Conservation (phyloP, 2,113 vertebrate genomes). For the Onychorhynchus coronatus region DNA sequence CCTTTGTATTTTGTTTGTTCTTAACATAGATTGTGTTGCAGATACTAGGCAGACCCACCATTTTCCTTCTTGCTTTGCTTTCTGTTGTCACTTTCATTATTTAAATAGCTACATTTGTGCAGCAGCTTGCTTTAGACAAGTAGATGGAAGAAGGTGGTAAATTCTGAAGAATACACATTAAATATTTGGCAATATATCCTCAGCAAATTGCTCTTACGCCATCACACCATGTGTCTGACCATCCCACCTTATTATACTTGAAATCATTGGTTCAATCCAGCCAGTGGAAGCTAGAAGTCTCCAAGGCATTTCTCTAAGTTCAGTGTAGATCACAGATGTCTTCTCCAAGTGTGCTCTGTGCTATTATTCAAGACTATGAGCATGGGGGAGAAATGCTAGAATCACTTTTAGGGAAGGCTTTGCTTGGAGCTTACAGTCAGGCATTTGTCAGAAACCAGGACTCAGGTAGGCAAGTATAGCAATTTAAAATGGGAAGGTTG, state of each 20-base stretch:
- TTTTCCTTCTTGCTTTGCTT: background rate
- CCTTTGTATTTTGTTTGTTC: background rate
- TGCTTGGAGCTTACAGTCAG: background rate
- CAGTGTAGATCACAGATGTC: background rate
- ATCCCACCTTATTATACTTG: background rate
- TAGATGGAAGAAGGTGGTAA: background rate
- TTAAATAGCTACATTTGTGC: background rate
- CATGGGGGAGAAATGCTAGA: background rate
- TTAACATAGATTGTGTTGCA: background rate
- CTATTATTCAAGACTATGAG: background rate
- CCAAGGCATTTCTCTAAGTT: background rate
- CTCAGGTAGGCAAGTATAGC: accelerated
- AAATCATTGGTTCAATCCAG: background rate
- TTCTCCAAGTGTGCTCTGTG: background rate
- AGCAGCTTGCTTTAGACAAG: background rate
- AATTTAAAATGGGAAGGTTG: background rate
- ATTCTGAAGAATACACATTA: background rate
- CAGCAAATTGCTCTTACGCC: background rate
- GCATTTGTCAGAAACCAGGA: background rate
- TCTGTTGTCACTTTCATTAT: background rate
- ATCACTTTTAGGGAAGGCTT: background rate
- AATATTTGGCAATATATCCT: background rate
- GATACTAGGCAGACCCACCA: background rate
- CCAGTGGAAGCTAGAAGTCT: background rate
- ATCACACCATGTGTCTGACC: background rate